Base-by-base conservation (phyloP, 2,888 invertebrate species). In the Bellardia bayeri region DNA sequence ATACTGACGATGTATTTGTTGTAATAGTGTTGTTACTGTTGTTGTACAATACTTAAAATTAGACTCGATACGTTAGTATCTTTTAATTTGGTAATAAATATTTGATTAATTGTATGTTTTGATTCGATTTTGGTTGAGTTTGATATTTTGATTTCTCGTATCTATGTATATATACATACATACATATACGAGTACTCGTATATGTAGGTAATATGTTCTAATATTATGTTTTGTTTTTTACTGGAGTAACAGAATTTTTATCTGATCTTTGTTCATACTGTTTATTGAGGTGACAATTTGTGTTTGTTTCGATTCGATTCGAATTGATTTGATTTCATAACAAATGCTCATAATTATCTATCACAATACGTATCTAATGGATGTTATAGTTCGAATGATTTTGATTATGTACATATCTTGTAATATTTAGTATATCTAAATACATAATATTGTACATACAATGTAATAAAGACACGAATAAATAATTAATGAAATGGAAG, bases 401-500 rank as follows among this genome's bases (percentile, higher is more conserved):
- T 3, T 30, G 49, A 7, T 2, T 69, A 13, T 54, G 61, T 80
- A 14, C 51, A 23, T 14, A 42, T 54, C 11, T 72, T 72, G 74
- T 79, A 76, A 40, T 68, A 40, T 68, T n/a, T 14, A 5, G 11
- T 49, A 37, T 63, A 58, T 33, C 61, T 33, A 58, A 23, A 42
- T n/a, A n/a, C n/a, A n/a, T 61, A n/a, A 45, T 58, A 45, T 58
- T 9, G 9, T 33, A 74, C 72, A 40, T 2, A 13, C 64, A 64
- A 42, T 42, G n/a, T 16, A 75, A 9, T n/a, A 11, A n/a, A 16
- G 9, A 71, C 54, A 37, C n/a, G 16, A 14, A 16, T 40, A 40
- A 74, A 42, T 30, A 74, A 91, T 91, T 91, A 92, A 90, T 86
- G 40, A 90, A 90, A 37, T 37, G 37, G 6, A 37, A 37, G 37